Evolutionary conservation across 2,113 vertebrate species (phyloP).

Genomic region (Salvelinus alpinus): DNA sequence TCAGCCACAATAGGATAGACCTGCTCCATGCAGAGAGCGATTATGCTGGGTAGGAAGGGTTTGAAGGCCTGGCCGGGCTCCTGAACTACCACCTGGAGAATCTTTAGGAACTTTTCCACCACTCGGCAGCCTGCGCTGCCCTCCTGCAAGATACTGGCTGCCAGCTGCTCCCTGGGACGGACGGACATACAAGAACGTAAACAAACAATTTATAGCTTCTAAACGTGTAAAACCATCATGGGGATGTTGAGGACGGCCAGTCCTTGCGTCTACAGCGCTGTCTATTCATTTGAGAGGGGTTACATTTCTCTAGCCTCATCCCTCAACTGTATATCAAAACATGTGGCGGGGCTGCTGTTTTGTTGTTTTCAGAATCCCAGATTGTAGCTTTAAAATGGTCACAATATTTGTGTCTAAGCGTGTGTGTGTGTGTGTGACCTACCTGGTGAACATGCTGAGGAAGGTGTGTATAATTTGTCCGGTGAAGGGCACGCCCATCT

Average conservation of each 20-base stretch:
- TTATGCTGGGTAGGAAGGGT: constrained; percentile 93
- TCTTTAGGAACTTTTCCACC: constrained; percentile 97
- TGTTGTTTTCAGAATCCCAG: too few species aligned
- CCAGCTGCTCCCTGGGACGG: constrained; percentile 87
- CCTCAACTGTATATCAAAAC: too few species aligned
- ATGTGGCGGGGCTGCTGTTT: too few species aligned
- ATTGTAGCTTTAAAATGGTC: not conserved
- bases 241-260: too few species aligned
- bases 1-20: constrained; percentile 97
- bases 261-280: too few species aligned
- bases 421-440: constrained; percentile 10
- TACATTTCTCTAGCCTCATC: too few species aligned
- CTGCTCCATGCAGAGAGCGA: constrained; percentile 96
- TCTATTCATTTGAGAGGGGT: too few species aligned
- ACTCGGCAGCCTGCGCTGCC: constrained; percentile 93
- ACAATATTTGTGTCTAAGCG: too few species aligned
- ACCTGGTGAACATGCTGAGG: constrained; percentile 99
- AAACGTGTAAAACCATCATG: too few species aligned
- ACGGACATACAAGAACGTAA: constrained; percentile 14
- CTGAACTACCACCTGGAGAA: constrained; percentile 96
- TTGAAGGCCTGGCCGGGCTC: constrained; percentile 97
- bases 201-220: too few species aligned
- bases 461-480: constrained; percentile 98
- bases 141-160: constrained; percentile 94
- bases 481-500: constrained; percentile 97